Evolutionary conservation across 1,140 invertebrate genomes (phyloP), one percentile per base, ranked within the genome.

Genomic region (Palaemon carinicauda): DNA sequence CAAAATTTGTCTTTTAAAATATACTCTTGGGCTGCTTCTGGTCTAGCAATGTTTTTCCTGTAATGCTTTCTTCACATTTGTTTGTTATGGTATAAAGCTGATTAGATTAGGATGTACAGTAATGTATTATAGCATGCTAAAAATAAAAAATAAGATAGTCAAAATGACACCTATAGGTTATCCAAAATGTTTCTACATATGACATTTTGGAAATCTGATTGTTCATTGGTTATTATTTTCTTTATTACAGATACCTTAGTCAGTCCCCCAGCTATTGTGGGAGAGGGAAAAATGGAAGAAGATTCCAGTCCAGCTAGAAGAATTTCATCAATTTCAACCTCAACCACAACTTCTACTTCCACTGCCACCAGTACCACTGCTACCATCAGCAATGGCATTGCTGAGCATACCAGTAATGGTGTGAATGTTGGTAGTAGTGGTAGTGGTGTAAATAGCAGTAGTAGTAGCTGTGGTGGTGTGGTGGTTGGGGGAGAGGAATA

Each of bases 401-500:
- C 65, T 50, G 83, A 83, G 56, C 81, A 75, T 7, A 83, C 52
- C 17, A 74, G n/a, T n/a, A 54, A 7, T 74, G 52, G 52, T 29
- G 31, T 33, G n/a, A 82, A 15, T 73, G 51, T 50, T 29, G 74
- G 51, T 73, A 52, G 21, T 27, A 81, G n/a, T 71, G 60, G 24
- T 71, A 33, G 29, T n/a, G 69, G 19, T 82, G 73, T 50, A 19
- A 41, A 31, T 33, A 33, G 60, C 51, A 50, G 19, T 19, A 24
- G 54, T 69, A 29, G 75, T 73, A 21, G 75, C 12, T 81, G 80
- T 24, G 89, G 74, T 31, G 89, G 89, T 19, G 87, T 98, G 82
- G 90, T 94, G 71, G 93, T 98, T 27, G 95, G 95, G 73, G 94
- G 94, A 71, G 96, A 98, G 92, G 95, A 95, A 73, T 98, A 94